These are phyloP conservation scores for Phlogophora meticulosa DNA, from an alignment of 2,888 invertebrate genomes.

Conservation along the genomic window DNA sequence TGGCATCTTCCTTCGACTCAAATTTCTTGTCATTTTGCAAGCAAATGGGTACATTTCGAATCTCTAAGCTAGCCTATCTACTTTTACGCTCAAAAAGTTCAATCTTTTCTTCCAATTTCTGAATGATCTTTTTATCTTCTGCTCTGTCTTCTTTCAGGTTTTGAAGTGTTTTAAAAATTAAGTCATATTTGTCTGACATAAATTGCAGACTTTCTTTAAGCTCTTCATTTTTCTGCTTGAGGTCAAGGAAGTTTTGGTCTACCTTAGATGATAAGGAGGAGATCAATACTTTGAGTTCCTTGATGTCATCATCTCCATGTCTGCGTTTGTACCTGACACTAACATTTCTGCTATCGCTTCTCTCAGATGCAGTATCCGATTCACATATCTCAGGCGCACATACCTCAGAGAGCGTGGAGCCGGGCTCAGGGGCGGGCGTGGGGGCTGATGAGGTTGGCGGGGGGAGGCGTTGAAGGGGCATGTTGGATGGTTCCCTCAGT, in stretches of 20 bases:
- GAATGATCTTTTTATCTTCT: neutral
- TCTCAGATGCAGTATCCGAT: conserved; percentile 2
- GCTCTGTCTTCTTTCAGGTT: neutral
- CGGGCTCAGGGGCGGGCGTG: neutral
- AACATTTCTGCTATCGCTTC: neutral
- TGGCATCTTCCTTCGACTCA: neutral
- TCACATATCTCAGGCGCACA: too few relatives aligned
- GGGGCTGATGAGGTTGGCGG: neutral
- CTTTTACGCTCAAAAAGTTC: neutral
- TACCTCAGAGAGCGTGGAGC: too few relatives aligned
- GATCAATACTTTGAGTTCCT: conserved; percentile 1
- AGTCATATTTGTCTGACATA: neutral
- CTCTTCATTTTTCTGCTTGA: neutral
- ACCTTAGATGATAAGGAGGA: neutral
- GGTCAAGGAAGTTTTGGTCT: neutral
- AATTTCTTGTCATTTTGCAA: neutral
- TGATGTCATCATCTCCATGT: conserved; percentile 8
- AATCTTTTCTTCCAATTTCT: conserved; percentile 2
- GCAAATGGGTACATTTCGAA: neutral
- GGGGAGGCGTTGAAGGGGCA: too few relatives aligned
- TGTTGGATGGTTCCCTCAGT: neutral
- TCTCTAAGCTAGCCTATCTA: neutral
- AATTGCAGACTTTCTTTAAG: neutral
- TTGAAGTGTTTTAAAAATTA: neutral
- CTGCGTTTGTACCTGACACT: neutral